A percentile compares a stretch with the other conserved stretches of the same genome.
Evolutionary conservation across 2,113 vertebrate species (phyloP).

Genomic region (Mesembrinibis cayennensis): DNA sequence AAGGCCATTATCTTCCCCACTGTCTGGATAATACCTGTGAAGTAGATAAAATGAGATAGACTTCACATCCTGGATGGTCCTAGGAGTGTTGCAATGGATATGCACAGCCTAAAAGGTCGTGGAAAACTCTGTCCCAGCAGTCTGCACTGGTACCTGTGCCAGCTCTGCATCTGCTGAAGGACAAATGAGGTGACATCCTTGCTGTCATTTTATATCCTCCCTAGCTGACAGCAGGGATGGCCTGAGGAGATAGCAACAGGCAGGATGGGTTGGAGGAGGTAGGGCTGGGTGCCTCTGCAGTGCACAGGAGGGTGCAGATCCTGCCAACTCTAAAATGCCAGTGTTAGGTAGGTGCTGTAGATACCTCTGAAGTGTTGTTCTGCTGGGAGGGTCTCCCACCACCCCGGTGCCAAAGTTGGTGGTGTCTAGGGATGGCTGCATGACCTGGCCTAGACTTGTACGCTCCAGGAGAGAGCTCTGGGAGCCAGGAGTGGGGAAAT

Average conservation of each 20-base stretch:
- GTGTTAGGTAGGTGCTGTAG: not conserved
- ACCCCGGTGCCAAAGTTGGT: not conserved
- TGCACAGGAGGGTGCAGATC: not conserved
- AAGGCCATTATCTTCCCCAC: not conserved
- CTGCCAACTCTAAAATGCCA: not conserved
- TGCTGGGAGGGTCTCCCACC: not conserved
- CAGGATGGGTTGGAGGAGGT: not conserved
- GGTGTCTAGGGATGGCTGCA: not conserved
- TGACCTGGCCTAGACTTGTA: not conserved
- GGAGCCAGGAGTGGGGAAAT: fast-evolving
- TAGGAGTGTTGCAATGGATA: not conserved
- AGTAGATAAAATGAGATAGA: not conserved
- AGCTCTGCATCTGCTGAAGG: not conserved
- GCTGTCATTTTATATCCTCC: not conserved
- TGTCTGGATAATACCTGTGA: not conserved
- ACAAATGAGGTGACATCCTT: not conserved
- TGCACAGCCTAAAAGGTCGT: not conserved
- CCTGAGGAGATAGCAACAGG: not conserved
- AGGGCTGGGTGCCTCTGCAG: not conserved
- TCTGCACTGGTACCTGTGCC: not conserved
- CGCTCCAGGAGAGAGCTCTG: fast-evolving
- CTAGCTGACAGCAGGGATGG: not conserved
- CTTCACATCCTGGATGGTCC: not conserved
- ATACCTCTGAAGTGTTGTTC: not conserved
- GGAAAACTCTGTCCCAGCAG: not conserved